Evolutionary conservation across 2,888 invertebrate species (phyloP), one percentile per base, ranked within the genome.

Genomic region (Antheraea assamensis): DNA sequence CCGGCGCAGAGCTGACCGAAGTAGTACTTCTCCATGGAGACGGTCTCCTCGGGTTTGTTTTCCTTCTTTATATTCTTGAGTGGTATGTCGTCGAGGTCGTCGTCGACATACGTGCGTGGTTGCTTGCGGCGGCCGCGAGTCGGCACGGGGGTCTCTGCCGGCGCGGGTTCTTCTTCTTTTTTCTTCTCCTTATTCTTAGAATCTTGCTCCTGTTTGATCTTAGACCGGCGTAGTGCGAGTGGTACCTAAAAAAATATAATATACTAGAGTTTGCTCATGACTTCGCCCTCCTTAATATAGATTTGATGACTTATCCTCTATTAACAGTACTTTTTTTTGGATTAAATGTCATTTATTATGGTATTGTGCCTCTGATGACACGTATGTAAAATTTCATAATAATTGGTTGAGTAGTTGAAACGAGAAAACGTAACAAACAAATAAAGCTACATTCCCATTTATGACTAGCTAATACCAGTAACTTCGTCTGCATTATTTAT

Each of bases 1-100:
- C 82, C 74, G 0, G 94, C 95, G 0, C 90, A 92, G 2, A 91
- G 84, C 78, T 95, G 95, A 0, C 96, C 96, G 80, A 96, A 96
- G 89, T 96, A 96, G 81, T 95, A 96, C 74, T 95, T 92, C 86
- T 96, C 96, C 81, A 96, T 89, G 0, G 96, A 95, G 77, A 96
- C 94, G 30, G 95, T 90, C 83, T 92, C 89, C 73, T 93, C 93
- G 0, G 92, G 90, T 55, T 89, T 88, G 27, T 82, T 79, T 72
- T 93, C 95, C 79, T 92, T 92, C 86, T 93, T 93, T 79, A 93
- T 93, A 75, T 76, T 87, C 83, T 92, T 92, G 27, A 93, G 86
- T 0, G 93, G 93, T 0, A 92, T 79, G 42, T 95, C 92, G 71
- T 94, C 93, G 35, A 90, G 74, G 58, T 90, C 91, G 52, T 93